These are phyloP conservation scores for Sciurus niger DNA, from an alignment of 2,113 vertebrate species.

Conservation along the genomic window DNA sequence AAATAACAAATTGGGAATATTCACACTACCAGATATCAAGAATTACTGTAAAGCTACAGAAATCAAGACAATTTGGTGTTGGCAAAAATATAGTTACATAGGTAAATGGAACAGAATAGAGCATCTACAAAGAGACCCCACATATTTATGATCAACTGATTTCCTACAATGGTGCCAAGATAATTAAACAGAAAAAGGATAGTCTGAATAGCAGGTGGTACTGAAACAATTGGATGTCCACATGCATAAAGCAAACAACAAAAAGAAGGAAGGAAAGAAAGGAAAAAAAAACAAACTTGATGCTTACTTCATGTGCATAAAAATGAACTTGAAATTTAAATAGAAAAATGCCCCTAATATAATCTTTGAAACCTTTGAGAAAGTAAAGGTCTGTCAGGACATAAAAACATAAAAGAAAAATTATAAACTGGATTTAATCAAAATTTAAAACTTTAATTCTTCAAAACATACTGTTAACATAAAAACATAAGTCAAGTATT, in stretches of 20 bases:
- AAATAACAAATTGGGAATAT: slow-evolving; percentile 51
- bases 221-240: neutral
- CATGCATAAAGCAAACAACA: neutral
- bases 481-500: neutral
- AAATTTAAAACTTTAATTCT: slow-evolving; percentile 2
- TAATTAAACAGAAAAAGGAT: slow-evolving; percentile 13
- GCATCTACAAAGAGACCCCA: neutral
- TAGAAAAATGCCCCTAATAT: neutral
- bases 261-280: neutral
- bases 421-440: neutral
- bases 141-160: neutral
- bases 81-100: slow-evolving; percentile 34
- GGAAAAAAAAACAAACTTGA: neutral
- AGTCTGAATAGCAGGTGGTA: neutral
- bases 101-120: neutral
- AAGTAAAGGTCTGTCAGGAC: slow-evolving; percentile 29
- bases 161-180: slow-evolving; percentile 16
- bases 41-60: slow-evolving; percentile 6
- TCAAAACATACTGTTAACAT: neutral
- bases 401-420: slow-evolving; percentile 12
- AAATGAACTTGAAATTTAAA: slow-evolving; percentile 35
- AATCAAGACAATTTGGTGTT: slow-evolving; percentile 30
- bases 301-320: neutral
- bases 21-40: neutral
- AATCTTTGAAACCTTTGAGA: neutral